These are phyloP conservation scores for Reinhardtius hippoglossoides DNA, from an alignment of 2,113 vertebrate genomes.

Conservation along the genomic window DNA sequence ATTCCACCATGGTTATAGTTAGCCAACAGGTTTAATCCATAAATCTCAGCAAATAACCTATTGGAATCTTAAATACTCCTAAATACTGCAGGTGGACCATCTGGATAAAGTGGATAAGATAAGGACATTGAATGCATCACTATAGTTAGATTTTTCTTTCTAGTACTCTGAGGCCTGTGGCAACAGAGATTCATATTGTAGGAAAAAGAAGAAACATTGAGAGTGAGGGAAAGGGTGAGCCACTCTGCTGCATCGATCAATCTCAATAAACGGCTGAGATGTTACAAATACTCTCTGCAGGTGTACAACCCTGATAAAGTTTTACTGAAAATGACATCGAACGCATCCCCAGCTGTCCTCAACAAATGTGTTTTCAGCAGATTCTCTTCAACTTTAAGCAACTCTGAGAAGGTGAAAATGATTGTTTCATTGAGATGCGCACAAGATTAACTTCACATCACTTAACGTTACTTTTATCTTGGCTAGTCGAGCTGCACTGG, in stretches of 20 bases:
- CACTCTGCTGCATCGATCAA: neutral
- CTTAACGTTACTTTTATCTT: constrained; percentile 9
- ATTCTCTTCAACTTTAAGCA: constrained; percentile 12
- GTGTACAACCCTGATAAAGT: neutral
- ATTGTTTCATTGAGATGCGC: constrained; percentile 13
- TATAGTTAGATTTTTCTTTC: no score
- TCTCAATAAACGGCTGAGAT: neutral
- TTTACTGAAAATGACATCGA: neutral
- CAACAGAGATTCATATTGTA: neutral
- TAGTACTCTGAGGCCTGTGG: no score
- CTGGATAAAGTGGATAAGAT: no score
- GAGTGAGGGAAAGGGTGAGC: neutral
- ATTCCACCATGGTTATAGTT: no score
- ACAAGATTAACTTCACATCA: constrained; percentile 7
- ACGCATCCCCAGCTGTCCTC: constrained; percentile 14
- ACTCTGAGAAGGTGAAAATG: neutral
- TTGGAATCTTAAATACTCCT: no score
- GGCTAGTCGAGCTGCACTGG: neutral
- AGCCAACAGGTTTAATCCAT: neutral
- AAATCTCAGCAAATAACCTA: neutral
- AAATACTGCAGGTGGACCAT: no score
- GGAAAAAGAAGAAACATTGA: no score
- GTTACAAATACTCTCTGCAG: neutral
- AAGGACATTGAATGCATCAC: no score
- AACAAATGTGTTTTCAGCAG: neutral